phyloP scores from a whole-genome alignment of 2,113 vertebrate species.

The Sakesphorus luctuosus region DNA sequence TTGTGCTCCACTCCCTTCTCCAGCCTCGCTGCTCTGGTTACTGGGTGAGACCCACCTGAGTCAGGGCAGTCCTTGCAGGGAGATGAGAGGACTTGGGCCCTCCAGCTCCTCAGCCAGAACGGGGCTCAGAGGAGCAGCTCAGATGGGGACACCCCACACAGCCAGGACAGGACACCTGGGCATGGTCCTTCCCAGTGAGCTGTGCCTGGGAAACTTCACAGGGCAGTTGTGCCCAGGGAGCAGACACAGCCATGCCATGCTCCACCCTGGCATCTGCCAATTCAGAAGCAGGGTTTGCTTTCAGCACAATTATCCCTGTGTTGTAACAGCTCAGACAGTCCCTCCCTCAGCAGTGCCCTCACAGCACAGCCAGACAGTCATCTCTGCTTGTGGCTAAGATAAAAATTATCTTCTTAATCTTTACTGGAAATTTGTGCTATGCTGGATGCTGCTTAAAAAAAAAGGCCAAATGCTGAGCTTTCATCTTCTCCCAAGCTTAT shows the following conservation, averaged over 20 bases:
- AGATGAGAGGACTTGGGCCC: not conserved
- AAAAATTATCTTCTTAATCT: not conserved
- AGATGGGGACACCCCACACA: not conserved
- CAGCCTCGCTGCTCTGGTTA: too few species aligned
- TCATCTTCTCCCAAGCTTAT: constrained; percentile 13
- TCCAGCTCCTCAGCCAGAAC: not conserved
- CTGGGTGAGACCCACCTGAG: not conserved
- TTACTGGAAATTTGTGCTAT: not conserved
- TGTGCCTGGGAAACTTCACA: not conserved
- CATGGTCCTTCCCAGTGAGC: not conserved
- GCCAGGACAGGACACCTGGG: not conserved
- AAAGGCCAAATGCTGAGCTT: not conserved
- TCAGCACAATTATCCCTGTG: not conserved
- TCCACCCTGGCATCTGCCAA: not conserved
- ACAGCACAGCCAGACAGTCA: not conserved
- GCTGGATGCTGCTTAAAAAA: not conserved
- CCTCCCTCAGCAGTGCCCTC: not conserved
- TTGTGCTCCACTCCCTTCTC: too few species aligned
- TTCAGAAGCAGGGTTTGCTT: not conserved
- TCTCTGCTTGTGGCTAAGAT: not conserved
- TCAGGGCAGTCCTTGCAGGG: not conserved
- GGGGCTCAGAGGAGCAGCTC: not conserved
- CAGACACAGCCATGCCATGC: not conserved
- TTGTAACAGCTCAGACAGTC: not conserved
- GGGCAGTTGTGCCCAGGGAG: not conserved